These are phyloP conservation scores for Urocitellus parryii DNA, from an alignment of 2,113 vertebrate genomes.

Conservation along the genomic window DNA sequence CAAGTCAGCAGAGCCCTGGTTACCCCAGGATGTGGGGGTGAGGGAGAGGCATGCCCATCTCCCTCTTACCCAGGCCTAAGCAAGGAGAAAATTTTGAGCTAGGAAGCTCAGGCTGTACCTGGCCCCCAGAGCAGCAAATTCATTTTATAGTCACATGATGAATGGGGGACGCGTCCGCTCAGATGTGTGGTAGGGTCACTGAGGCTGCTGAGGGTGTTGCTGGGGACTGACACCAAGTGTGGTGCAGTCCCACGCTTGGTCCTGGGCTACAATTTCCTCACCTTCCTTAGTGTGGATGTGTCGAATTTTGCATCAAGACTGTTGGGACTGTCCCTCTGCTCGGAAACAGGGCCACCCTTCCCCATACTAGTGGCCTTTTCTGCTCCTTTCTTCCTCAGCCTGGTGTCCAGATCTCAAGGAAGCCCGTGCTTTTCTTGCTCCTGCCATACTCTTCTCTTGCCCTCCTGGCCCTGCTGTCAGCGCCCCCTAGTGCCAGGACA, in stretches of 20 bases:
- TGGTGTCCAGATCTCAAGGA: conserved; percentile 43
- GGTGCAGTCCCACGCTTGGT: not conserved
- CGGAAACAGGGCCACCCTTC: not conserved
- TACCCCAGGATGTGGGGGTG: not conserved
- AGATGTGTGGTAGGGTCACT: not conserved
- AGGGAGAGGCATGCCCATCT: not conserved
- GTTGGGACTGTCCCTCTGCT: not conserved
- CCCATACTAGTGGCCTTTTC: conserved; percentile 7
- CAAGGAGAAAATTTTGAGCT: not conserved
- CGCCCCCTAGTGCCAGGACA: conserved; percentile 79
- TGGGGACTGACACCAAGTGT: not conserved
- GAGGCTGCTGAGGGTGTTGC: conserved; percentile 3
- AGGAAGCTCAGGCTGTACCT: not conserved
- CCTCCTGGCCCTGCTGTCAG: conserved; percentile 75
- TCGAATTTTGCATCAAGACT: not conserved
- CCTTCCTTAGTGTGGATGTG: conserved; percentile 28
- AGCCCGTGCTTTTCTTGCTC: conserved; percentile 60
- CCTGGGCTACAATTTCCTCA: not conserved
- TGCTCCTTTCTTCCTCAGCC: conserved; percentile 56
- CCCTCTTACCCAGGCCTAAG: not conserved
- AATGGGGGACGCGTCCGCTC: not conserved
- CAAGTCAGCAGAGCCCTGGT: not conserved
- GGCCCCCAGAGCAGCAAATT: not conserved
- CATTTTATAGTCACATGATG: not conserved
- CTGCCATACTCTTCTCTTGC: not conserved